phyloP scores from a whole-genome alignment of 2,113 vertebrate genomes.

The Trematocara unimaculatum region DNA sequence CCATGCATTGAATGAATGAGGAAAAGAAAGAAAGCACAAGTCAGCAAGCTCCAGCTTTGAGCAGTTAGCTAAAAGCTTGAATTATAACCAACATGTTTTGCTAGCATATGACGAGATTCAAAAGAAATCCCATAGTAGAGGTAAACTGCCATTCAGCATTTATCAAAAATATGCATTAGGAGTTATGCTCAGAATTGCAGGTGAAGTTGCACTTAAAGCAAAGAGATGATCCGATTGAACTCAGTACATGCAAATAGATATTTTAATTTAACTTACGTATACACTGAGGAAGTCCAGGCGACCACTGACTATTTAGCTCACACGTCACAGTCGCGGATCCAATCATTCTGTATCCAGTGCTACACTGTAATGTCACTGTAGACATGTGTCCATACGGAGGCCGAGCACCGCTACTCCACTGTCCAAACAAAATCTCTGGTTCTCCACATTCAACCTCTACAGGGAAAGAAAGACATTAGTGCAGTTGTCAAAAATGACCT shows the following conservation, averaged over 20 bases:
- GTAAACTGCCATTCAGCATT: background rate
- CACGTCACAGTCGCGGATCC: background rate
- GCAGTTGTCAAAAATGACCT: background rate
- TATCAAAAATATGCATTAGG: accelerated
- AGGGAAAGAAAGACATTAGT: background rate
- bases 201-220: background rate
- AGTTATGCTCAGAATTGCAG: accelerated
- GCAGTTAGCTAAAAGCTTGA: background rate
- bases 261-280: constrained; percentile 22
- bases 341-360: accelerated
- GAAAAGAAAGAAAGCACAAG: background rate
- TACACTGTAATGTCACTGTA: background rate
- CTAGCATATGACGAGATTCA: accelerated
- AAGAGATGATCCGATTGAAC: background rate
- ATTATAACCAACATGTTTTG: background rate
- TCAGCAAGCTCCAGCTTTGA: background rate
- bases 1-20: background rate
- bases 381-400: background rate
- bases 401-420: accelerated
- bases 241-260: background rate
- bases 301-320: background rate
- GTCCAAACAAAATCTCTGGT: accelerated
- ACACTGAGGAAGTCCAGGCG: background rate
- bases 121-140: accelerated
- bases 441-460: background rate